Evolutionary conservation across 2,113 vertebrate species (phyloP), one percentile per base, ranked within the genome.

Genomic region (Triplophysa dalaica): DNA sequence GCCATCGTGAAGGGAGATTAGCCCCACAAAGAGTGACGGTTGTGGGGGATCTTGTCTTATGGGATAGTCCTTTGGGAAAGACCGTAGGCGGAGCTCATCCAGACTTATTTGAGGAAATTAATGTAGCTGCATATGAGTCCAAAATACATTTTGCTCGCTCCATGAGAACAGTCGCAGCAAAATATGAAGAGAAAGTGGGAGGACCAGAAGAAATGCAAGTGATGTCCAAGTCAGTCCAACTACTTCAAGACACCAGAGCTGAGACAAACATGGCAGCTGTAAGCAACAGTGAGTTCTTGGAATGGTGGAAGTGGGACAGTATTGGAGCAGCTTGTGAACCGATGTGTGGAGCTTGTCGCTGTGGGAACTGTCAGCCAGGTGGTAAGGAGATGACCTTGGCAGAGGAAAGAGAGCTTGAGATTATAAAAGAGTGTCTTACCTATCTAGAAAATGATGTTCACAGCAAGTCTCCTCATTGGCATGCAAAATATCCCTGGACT

Each of bases 341-440:
- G 1, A 84, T 56, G 19, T 87, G 84, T 76, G 82, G 83, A 4
- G 73, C 81, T 21, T 82, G 81, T 8, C 13, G 73, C 1, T 84
- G 65, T 67, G 70, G 69, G 0, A 80, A 73, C 2, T 84, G 80
- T 56, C 70, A 68, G 8, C 74, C 81, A 17, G 81, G 83, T 41
- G 81, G 81, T 1, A 86, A 79, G 5, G 38, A 81, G 13, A 88
- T 88, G 78, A 83, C 82, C 1, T 12, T 86, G 3, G 43, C 19
- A 26, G 80, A 82, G 33, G 82, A 85, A 17, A 79, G 22, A 26
- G 80, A 86, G 13, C 54, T 83, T 0, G 69, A 87, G 21, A 54
- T 82, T 0, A 82, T 83, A 17, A 82, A 21, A 5, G 7, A 68
- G 38, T 62, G 83, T 16, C 83, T 87, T 8, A 85, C 70, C 1